A percentile compares a stretch with the other conserved stretches of the same genome.
Conservation (phyloP, 2,113 vertebrate genomes). For the Pycnonotus jocosus region DNA sequence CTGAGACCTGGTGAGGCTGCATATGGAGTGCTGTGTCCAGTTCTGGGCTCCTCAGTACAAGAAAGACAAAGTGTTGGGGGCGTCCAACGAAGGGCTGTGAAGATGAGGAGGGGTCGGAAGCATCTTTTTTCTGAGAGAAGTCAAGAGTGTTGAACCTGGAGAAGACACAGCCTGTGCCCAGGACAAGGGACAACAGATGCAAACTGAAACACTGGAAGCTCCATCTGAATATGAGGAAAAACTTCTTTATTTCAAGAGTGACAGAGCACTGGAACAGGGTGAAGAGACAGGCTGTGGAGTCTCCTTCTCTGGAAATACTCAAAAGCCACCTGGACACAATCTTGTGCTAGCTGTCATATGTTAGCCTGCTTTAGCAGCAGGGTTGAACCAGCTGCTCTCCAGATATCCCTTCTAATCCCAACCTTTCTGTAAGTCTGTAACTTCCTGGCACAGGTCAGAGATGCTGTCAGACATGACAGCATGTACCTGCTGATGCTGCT, state of each 20-base stretch:
- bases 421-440: not conserved
- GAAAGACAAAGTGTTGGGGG: not conserved
- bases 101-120: not conserved
- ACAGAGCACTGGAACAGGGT: not conserved
- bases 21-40: not conserved
- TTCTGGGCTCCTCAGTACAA: not conserved
- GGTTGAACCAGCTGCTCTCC: not conserved
- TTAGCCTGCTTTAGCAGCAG: not conserved
- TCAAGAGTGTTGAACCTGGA: not conserved
- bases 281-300: not conserved
- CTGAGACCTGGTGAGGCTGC: not conserved
- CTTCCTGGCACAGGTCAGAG: not conserved
- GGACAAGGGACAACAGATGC: not conserved
- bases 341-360: not conserved
- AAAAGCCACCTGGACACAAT: not conserved
- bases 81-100: not conserved
- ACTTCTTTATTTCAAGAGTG: not conserved
- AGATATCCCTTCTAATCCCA: not conserved
- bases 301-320: not conserved
- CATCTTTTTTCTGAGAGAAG: not conserved
- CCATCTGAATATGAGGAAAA: not conserved
- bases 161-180: not conserved
- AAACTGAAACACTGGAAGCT: not conserved
- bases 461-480: not conserved
- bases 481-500: not conserved